Base-by-base conservation (phyloP, 1,140 invertebrate species). In the Luehdorfia chinensis region DNA sequence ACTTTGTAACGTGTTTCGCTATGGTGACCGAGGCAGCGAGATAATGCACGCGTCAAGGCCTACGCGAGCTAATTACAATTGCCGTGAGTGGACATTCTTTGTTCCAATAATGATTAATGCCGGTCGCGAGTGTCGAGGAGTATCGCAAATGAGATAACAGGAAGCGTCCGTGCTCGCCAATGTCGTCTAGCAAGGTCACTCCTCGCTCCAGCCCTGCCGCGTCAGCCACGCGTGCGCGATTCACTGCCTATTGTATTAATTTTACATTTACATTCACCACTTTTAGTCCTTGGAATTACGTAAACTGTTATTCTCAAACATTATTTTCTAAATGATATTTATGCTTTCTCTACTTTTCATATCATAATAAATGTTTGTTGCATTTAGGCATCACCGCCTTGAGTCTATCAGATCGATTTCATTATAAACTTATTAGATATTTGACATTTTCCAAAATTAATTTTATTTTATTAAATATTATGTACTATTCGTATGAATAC, bases 51-150 rank as follows among this genome's bases (percentile, higher is more conserved):
- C 60, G 51, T 56, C 75, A 80, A 85, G 80, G 78, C 31, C 78
- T 56, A 68, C 66, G 76, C 76, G 80, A 75, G 76, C 69, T 84
- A 83, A 85, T 83, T 84, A 75, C 75, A 74, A 84, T 77, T 80
- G 77, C 73, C 73, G 76, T 75, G 80, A 80, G 78, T 83, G 81
- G 81, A 81, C 76, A 83, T 72, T 85, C 81, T 85, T 85, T 85
- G 78, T 83, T 85, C 71, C 75, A 77, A 75, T 77, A 79, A 68
- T 78, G 80, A 81, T 79, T 75, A 81, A 81, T 78, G 75, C 73
- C 66, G 64, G 61, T 61, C 64, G 71, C 73, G 68, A 80, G 73
- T 67, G 74, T 56, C 69, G 68, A 66, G 61, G 70, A 72, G 58
- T 68, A 73, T 72, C 67, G 67, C 62, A 59, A 68, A 55, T 76